phyloP scores from a whole-genome alignment of 2,888 invertebrate species.

The Rhagophthalmus giganteus region DNA sequence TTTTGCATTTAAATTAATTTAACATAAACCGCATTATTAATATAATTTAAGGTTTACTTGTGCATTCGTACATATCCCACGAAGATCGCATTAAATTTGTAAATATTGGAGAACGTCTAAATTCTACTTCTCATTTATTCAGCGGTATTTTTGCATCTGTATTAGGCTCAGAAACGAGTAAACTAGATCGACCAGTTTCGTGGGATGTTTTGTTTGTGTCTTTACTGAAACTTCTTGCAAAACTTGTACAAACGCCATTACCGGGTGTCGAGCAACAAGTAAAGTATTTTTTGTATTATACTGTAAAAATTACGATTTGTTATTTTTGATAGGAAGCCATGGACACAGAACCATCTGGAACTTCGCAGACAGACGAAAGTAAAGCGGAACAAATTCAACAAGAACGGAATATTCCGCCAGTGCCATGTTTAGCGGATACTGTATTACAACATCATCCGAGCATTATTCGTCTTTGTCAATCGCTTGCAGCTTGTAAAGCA shows the following conservation, averaged over 20 bases:
- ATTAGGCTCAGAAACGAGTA: conserved; percentile 64
- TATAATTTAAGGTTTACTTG: conserved; percentile 55
- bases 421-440: conserved; percentile 76
- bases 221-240: conserved; percentile 66
- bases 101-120: conserved; percentile 58
- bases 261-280: conserved; percentile 55
- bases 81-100: conserved; percentile 61
- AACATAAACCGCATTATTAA: no score
- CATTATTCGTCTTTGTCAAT: conserved; percentile 80
- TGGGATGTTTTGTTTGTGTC: conserved; percentile 73
- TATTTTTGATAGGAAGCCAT: conserved; percentile 50
- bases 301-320: not conserved
- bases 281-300: not conserved
- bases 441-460: conserved; percentile 75
- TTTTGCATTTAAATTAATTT: not conserved
- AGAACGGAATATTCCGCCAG: conserved; percentile 40
- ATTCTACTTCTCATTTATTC: conserved; percentile 60
- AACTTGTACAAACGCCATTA: conserved; percentile 66
- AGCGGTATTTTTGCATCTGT: conserved; percentile 78
- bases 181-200: conserved; percentile 68
- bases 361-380: conserved; percentile 80
- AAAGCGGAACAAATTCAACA: conserved; percentile 70
- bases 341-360: conserved; percentile 54
- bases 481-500: conserved; percentile 75
- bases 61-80: conserved; percentile 60